Base-by-base conservation (phyloP, 2,888 invertebrate species). In the Syrista parreyssii region DNA sequence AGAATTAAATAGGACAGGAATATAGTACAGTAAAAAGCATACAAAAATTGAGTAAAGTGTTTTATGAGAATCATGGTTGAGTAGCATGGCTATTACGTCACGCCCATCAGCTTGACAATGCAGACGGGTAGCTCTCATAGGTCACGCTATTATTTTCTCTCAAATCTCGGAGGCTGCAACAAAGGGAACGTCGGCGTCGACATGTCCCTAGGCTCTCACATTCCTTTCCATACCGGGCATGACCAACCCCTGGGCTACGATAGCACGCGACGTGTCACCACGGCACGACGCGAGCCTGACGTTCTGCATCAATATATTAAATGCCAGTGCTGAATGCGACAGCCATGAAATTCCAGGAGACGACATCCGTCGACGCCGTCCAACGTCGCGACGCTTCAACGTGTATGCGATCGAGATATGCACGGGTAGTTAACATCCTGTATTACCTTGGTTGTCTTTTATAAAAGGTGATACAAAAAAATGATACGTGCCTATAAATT, bases 131-230 rank as follows among this genome's bases (percentile, higher is more conserved):
- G 71, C 31, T 31, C 71, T 71, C 31, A 71, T 71, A 71, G 11
- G 55, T 76, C 79, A 73, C 34, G 81, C 78, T 77, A 82, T 84
- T 86, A 84, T 86, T 85, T 81, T 81, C 83, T 81, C 81, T 81
- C 81, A 82, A 85, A 84, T 85, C 83, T 71, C 71, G n/a, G 68
- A 79, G 81, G 76, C 80, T 81, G 78, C 81, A 75, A 82, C 82
- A 82, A 80, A 80, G 74, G 81, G 71, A 76, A 36, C 76, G 79
- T 71, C 84, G 71, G 76, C 79, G 55, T n/a, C 71, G 34, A 55
- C 68, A 79, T 73, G 78, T 79, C 85, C 81, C 80, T 77, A 33
- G 55, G 32, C 55, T 55, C 36, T 75, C 55, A 81, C 82, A 86
- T 86, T 86, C 86, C 84, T 85, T 83, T 79, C 81, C 79, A 74